Base-by-base conservation (phyloP, 2,888 invertebrate genomes). In the Callyntrura sp. region DNA sequence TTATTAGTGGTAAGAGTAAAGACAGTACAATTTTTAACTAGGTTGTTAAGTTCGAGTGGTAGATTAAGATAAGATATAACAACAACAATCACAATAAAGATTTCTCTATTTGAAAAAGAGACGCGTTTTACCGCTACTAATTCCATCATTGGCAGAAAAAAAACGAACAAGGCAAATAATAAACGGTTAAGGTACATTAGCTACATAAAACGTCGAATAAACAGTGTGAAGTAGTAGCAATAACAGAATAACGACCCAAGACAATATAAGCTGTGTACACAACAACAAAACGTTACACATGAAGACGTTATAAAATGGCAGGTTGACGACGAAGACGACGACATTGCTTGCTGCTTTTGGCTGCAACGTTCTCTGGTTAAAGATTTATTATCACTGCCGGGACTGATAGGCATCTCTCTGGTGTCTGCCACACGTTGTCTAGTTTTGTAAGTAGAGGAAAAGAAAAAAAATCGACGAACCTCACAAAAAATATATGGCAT, bases 331-430 rank as follows among this genome's bases (percentile, higher is more conserved):
- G n/a, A n/a, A n/a, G n/a, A n/a, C n/a, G n/a, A n/a, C n/a, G n/a
- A n/a, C n/a, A n/a, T n/a, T n/a, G n/a, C n/a, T n/a, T n/a, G n/a
- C n/a, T n/a, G n/a, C n/a, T n/a, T n/a, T n/a, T n/a, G n/a, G n/a
- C 43, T 70, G 35, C 17, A 35, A 17, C 5, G 17, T n/a, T n/a
- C 73, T 45, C n/a, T 9, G 73, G 11, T 23, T 62, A 60, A 76
- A 76, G 73, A 73, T 85, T 76, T 76, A 85, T 85, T 76, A 57
- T 73, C 25, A n/a, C 62, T 76, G 85, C 45, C 60, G 84, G 70
- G 70, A 70, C 68, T 84, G 84, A 84, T 84, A 84, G 68, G 84
- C 51, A 84, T 84, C 84, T 48, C 65, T 73, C 45, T 73, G 73
- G 17, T 73, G 73, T 45, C 45, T 73, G 73, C 48, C 45, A 43